Evolutionary conservation across 2,113 vertebrate species (phyloP), one percentile per base, ranked within the genome.

Genomic region (Noturus placidus): DNA sequence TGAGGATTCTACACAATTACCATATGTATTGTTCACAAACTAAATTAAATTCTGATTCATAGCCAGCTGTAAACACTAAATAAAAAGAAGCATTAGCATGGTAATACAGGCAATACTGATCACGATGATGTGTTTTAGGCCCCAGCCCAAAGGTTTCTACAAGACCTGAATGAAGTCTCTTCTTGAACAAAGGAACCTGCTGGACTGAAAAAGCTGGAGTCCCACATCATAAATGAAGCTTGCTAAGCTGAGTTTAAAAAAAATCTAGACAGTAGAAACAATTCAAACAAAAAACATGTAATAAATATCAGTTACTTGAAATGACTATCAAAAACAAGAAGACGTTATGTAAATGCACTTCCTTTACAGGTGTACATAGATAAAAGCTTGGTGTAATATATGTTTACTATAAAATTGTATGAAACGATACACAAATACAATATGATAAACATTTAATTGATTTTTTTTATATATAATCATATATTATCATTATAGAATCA

Each of bases 101-200:
- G 10, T 27, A 35, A 38, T 13, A 59, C 11, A 11, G 4, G 14
- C 52, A 57, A 57, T 80, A 33, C 77, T 79, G 6, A 57, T 61
- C 10, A 54, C 35, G 46, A 25, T 50, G 13, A 50, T 54, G 5
- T 93, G 65, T 94, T 93, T 87, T 91, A 95, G 94, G 86, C 94
- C 94, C 14, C 93, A 94, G 84, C 91, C 92, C 54, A 94, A 93
- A 92, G 94, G 93, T 86, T 95, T 95, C 88, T 92, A 94, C 91
- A 92, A 90, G 83, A 91, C 92, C 35, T 95, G 86, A 90, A 50
- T 15, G 30, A 10, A 72, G 22, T 15, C 25, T 82, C 17, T 20
- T 82, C 11, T 25, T 81, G 33, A 61, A 38, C 77, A 70, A n/a
- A 42, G 25, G 69, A 35, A 81, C 35, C 52, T 25, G 67, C n/a